phyloP scores from a whole-genome alignment of 2,797 vertebrate genomes.

The Onychomys arenicola region DNA sequence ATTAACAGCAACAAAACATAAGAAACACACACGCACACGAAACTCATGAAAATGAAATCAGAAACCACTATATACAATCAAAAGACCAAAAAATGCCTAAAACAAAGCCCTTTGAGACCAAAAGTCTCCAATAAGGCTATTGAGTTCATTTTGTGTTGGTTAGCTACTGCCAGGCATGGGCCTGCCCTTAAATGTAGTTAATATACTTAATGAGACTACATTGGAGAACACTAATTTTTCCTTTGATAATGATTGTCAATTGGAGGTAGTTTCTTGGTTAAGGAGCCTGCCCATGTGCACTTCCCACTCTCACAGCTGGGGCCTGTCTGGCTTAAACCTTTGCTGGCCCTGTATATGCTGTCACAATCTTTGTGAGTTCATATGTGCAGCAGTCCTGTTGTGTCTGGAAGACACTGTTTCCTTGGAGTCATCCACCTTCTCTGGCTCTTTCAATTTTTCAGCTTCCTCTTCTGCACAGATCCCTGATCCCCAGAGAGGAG shows the following conservation, averaged over 20 bases:
- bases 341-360: neutral
- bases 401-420: neutral
- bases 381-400: neutral
- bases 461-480: neutral
- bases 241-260: neutral
- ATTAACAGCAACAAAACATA: neutral
- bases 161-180: neutral
- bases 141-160: neutral
- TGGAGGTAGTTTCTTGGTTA: neutral
- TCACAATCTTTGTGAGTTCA: neutral
- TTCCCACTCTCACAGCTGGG: neutral
- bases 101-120: neutral
- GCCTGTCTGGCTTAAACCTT: neutral
- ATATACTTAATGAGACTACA: neutral
- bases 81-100: neutral
- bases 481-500: neutral
- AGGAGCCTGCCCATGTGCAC: neutral
- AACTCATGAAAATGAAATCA: neutral
- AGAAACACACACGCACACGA: neutral
- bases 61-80: neutral
- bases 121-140: neutral
- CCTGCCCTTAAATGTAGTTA: neutral
- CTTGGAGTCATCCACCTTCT: no score
- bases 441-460: no score
- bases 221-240: neutral